Percentiles rank a stretch among this genome's conserved stretches.
Evolutionary conservation across 2,888 invertebrate species (phyloP).

Genomic region (Argyra leucocephala): DNA sequence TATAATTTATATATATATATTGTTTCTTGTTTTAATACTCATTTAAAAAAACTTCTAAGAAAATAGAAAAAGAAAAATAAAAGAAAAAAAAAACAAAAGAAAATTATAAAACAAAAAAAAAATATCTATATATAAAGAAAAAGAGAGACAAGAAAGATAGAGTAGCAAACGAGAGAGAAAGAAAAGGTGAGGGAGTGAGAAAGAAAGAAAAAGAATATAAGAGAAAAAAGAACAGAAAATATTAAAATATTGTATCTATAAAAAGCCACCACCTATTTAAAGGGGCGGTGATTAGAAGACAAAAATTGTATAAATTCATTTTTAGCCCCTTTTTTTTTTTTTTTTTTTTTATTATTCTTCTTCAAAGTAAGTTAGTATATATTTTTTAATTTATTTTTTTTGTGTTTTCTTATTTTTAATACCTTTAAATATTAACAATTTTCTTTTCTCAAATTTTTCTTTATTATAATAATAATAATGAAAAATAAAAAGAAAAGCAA

Average conservation of each 20-base stretch:
- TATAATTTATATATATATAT: no score
- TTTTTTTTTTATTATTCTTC: not conserved
- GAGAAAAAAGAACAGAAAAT: not conserved
- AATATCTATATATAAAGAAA: not conserved
- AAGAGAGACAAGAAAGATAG: not conserved
- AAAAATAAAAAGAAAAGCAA: no score
- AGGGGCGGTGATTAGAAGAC: slow-evolving; percentile 3
- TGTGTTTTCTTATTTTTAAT: not conserved
- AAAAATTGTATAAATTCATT: not conserved
- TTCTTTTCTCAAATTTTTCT: no score
- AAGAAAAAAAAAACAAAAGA: not conserved
- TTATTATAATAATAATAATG: no score
- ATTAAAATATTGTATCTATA: not conserved
- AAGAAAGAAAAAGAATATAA: not conserved
- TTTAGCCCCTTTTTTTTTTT: not conserved
- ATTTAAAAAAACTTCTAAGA: no score
- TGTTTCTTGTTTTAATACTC: no score
- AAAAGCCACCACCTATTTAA: not conserved
- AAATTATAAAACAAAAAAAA: not conserved
- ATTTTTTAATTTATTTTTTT: not conserved
- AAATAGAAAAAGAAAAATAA: not conserved
- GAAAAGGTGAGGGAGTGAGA: not conserved
- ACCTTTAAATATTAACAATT: no score
- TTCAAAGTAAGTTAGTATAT: no score
- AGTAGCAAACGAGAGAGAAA: not conserved